Evolutionary conservation across 2,797 vertebrate genomes (phyloP).

Genomic region (Tympanoctomys barrerae): DNA sequence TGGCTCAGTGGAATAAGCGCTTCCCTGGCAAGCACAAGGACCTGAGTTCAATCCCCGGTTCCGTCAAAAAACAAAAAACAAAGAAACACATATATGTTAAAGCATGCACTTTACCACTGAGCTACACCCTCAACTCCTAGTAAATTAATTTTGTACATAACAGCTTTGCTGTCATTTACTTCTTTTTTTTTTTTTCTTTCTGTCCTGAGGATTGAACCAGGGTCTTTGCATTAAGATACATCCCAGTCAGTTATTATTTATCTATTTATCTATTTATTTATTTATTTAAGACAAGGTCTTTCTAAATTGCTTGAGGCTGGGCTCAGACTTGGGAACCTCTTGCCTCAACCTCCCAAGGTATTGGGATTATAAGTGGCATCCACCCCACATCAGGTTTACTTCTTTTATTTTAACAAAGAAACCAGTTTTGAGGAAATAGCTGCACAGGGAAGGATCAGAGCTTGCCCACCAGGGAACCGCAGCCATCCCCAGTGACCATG

Average conservation of each 20-base stretch:
- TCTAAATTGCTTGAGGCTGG: neutral
- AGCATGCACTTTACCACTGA: neutral
- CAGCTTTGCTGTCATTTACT: neutral
- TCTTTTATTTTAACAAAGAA: conserved; percentile 49
- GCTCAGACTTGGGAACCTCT: neutral
- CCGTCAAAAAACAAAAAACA: too few species aligned
- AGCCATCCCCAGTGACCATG: too few species aligned
- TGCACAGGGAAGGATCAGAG: neutral
- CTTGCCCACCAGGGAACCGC: too few species aligned
- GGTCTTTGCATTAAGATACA: neutral
- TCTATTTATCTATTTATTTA: neutral
- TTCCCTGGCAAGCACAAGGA: too few species aligned
- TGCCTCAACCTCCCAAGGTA: neutral
- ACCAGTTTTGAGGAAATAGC: neutral
- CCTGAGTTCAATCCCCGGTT: too few species aligned
- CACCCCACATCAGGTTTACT: neutral
- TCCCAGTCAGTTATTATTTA: neutral
- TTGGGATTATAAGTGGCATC: neutral
- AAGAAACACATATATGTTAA: too few species aligned
- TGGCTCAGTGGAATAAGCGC: too few species aligned
- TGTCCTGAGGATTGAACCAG: neutral
- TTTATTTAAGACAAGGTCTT: neutral
- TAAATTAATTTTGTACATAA: neutral
- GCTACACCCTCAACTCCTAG: neutral
- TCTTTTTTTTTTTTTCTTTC: neutral